phyloP scores from a whole-genome alignment of 2,113 vertebrate species.

The Corythornis cristatus region DNA sequence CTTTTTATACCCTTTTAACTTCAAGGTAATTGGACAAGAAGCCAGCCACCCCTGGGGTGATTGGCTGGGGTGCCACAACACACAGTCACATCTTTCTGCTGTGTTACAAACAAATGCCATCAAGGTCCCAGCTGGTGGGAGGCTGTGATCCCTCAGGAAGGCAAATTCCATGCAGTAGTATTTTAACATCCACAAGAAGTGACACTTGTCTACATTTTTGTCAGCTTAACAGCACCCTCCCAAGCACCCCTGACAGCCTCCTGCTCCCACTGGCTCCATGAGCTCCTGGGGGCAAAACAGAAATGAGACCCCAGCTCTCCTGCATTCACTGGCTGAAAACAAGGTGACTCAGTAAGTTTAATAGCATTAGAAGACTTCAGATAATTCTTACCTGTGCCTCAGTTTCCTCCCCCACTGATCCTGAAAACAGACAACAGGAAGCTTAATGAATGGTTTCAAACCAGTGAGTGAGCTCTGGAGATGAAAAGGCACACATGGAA shows the following conservation, averaged over 20 bases:
- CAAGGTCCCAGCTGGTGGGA: too few species aligned
- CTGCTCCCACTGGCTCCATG: neutral
- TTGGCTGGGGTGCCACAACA: too few species aligned
- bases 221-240: neutral
- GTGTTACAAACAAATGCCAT: too few species aligned
- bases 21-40: too few species aligned
- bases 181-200: neutral
- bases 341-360: conserved; percentile 31
- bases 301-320: neutral
- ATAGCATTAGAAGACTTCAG: neutral
- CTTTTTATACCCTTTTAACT: too few species aligned
- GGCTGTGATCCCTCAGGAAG: too few species aligned
- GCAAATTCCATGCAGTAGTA: too few species aligned
- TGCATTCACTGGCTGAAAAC: neutral
- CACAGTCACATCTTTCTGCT: too few species aligned
- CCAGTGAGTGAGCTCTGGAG: neutral
- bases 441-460: conserved; percentile 26
- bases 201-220: neutral
- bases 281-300: neutral
- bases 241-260: neutral
- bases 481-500: neutral
- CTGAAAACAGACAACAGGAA: conserved; percentile 34
- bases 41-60: too few species aligned
- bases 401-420: conserved; percentile 40
- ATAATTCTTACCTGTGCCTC: conserved; percentile 34